A percentile compares a stretch with the other conserved stretches of the same genome.
phyloP scores from a whole-genome alignment of 1,140 invertebrate species.

The Argopecten irradians region DNA sequence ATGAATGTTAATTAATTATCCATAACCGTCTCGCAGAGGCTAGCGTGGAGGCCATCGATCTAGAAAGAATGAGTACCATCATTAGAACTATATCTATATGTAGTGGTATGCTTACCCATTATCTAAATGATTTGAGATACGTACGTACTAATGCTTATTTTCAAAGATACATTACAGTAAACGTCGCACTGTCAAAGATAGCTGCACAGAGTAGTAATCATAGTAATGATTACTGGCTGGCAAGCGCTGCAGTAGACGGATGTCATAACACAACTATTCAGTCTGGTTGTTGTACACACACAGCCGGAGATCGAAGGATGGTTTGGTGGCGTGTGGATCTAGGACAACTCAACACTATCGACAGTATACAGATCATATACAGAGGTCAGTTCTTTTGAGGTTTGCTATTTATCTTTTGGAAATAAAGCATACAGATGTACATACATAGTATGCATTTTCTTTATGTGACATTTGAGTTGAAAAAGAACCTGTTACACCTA shows the following conservation, averaged over 20 bases:
- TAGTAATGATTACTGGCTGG: not conserved
- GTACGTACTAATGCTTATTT: no score
- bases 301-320: not conserved
- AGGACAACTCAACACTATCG: not conserved
- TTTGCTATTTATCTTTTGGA: not conserved
- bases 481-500: no score
- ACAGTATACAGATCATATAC: not conserved
- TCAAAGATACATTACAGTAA: not conserved
- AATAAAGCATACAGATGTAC: no score
- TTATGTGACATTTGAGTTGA: no score
- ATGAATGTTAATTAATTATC: no score
- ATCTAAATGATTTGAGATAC: no score
- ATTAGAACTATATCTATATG: no score
- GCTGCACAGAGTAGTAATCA: not conserved
- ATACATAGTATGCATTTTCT: not conserved
- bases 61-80: no score
- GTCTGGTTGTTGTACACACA: not conserved
- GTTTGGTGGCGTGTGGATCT: not conserved
- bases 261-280: not conserved
- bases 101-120: no score
- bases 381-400: no score
- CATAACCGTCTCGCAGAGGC: no score
- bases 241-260: not conserved
- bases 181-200: not conserved
- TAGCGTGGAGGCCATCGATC: no score